These are phyloP conservation scores for Scarus forsteni DNA, from an alignment of 2,797 vertebrate genomes.

Conservation along the genomic window DNA sequence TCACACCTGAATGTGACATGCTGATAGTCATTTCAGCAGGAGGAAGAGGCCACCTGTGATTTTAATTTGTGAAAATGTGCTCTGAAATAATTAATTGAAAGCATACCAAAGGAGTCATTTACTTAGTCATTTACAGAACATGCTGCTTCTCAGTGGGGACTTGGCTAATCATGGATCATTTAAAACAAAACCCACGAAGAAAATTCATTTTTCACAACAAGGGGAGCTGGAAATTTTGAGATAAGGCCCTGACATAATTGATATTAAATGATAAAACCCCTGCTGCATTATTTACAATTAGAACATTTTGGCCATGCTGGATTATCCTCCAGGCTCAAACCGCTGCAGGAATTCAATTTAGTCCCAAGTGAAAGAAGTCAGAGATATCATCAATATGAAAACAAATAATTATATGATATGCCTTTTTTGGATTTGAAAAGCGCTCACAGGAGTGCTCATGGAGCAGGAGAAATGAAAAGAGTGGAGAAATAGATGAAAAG, in stretches of 20 bases:
- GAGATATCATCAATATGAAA: constrained; percentile 61
- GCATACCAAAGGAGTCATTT: constrained; percentile 46
- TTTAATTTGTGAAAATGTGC: constrained; percentile 6
- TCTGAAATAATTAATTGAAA: constrained; percentile 28
- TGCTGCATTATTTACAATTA: constrained; percentile 65
- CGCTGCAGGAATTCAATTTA: constrained; percentile 60
- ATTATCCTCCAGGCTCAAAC: constrained; percentile 45
- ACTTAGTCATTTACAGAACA: constrained; percentile 52
- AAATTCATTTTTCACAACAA: constrained; percentile 47
- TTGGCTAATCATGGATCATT: constrained; percentile 50
- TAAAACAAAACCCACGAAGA: constrained; percentile 57
- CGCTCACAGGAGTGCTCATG: constrained; percentile 44
- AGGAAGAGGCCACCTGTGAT: constrained; percentile 25
- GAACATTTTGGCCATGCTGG: constrained; percentile 47
- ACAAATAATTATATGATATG: constrained; percentile 59
- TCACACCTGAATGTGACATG: constrained; percentile 1
- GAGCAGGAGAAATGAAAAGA: constrained; percentile 50
- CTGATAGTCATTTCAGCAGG: background rate
- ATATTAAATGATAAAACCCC: constrained; percentile 66
- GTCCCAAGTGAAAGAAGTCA: constrained; percentile 35
- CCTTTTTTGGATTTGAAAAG: constrained; percentile 51
- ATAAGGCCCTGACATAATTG: constrained; percentile 64
- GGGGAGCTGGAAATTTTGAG: constrained; percentile 46
- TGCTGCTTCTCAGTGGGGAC: constrained; percentile 46
- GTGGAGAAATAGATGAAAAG: constrained; percentile 62